Conservation (phyloP, 2,113 vertebrate species). For the Pedetes capensis region DNA sequence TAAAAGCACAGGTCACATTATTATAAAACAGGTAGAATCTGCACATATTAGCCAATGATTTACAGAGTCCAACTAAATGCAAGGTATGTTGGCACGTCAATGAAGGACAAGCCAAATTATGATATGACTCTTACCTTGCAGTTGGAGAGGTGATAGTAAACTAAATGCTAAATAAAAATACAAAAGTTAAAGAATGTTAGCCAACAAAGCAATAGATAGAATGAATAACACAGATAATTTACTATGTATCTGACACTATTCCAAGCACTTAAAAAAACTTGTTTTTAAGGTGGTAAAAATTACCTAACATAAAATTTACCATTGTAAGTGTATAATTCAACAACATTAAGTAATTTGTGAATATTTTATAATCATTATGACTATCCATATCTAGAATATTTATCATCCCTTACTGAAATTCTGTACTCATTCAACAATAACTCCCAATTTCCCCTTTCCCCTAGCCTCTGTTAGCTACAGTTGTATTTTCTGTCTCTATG, state of each 20-base stretch:
- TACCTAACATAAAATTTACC: background rate
- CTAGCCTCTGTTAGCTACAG: background rate
- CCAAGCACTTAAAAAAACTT: background rate
- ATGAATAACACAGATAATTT: background rate
- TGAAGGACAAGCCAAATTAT: background rate
- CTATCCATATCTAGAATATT: background rate
- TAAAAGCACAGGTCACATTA: background rate
- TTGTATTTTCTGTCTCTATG: background rate
- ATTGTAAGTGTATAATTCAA: background rate
- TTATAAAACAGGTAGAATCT: background rate
- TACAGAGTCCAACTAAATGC: background rate
- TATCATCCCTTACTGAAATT: background rate
- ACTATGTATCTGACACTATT: background rate
- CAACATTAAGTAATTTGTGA: background rate
- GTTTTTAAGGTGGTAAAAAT: background rate
- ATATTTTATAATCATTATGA: background rate
- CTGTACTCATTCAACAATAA: background rate
- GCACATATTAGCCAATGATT: slow-evolving; percentile 37
- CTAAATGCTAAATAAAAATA: background rate
- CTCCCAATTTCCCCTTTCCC: background rate
- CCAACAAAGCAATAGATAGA: background rate
- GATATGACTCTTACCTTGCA: background rate
- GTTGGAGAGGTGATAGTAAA: background rate
- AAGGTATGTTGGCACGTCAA: background rate
- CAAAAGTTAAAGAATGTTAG: background rate